Base-by-base conservation (phyloP, 2,888 invertebrate genomes). In the Tetragonula carbonaria region DNA sequence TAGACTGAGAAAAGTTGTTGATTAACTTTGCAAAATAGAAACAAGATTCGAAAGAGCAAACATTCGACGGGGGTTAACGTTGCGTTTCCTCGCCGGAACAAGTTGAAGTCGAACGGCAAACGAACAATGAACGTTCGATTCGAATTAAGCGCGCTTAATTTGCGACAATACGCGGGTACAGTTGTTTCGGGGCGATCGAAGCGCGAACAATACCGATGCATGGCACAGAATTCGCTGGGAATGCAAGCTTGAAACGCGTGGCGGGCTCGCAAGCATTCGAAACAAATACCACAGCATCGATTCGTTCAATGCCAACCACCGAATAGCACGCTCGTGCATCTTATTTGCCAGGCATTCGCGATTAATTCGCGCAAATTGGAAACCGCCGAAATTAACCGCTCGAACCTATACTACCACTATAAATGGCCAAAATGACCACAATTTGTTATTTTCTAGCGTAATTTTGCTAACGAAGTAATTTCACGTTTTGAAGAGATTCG, bases 241-340 rank as follows among this genome's bases (percentile, higher is more conserved):
- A 80, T 76, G 66, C 66, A 16, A 55, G 75, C 74, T 62, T 16
- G 71, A 57, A 66, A n/a, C 23, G 33, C 76, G 28, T n/a, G 23
- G 18, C 28, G n/a, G 62, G 55, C 67, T 59, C 59, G 73, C 57
- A 2, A 18, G 67, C 65, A 62, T 68, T 73, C 62, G 81, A 74
- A 78, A 78, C 70, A 74, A 82, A 78, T 62, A 62, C 62, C 62
- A 62, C 16, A 33, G 33, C 73, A 73, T n/a, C 66, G 81, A 78
- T 55, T 72, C 70, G 51, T 68, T 50, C 78, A 67, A 72, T 78
- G 65, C 78, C 68, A 78, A 68, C 50, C 63, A 23, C 63, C 51
- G 59, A n/a, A 38, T 28, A 18, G n/a, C 16, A 33, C 4, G 0
- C 6, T 62, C 33, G 63, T 65, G 63, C n/a, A 65, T 53, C 74